Evolutionary conservation across 2,888 invertebrate genomes (phyloP).

Genomic region (Synergus itoensis): DNA sequence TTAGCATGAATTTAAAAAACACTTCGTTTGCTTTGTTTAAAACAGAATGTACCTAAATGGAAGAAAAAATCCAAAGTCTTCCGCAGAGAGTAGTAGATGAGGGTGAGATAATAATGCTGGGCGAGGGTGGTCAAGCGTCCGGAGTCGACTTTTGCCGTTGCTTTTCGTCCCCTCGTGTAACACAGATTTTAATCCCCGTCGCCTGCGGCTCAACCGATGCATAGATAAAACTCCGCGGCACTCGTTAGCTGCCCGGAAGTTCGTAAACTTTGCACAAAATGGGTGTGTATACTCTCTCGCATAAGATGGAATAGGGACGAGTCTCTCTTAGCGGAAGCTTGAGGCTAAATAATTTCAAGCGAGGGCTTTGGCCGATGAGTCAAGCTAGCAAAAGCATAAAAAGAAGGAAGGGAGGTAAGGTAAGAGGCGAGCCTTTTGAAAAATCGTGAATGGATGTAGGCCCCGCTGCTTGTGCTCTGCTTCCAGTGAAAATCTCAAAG

Average conservation of each 20-base stretch:
- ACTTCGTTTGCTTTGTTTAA: neutral
- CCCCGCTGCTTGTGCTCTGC: conserved; percentile 57
- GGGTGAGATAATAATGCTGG: conserved; percentile 6
- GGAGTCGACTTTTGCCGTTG: conserved; percentile 29
- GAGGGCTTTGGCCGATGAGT: conserved; percentile 41
- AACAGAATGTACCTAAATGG: conserved; percentile 11
- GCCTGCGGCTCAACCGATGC: conserved; percentile 40
- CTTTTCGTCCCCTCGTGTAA: conserved; percentile 36
- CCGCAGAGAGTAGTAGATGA: neutral
- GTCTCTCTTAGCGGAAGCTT: conserved; percentile 27
- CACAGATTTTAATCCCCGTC: conserved; percentile 40
- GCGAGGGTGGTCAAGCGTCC: conserved; percentile 25
- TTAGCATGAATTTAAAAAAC: neutral
- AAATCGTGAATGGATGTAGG: conserved; percentile 67
- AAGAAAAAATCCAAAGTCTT: conserved; percentile 11
- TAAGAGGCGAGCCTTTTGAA: conserved; percentile 62
- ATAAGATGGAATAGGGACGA: conserved; percentile 35
- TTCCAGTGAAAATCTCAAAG: conserved; percentile 59
- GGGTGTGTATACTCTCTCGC: conserved; percentile 11
- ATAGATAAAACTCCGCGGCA: conserved; percentile 35
- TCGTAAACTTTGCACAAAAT: conserved; percentile 36
- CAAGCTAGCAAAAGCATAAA: conserved; percentile 34
- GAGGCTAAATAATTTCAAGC: conserved; percentile 43
- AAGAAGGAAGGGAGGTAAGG: conserved; percentile 38
- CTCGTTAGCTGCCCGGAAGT: conserved; percentile 39